Evolutionary conservation across 2,797 vertebrate genomes (phyloP), one percentile per base, ranked within the genome.

Genomic region (Lates japonicus): DNA sequence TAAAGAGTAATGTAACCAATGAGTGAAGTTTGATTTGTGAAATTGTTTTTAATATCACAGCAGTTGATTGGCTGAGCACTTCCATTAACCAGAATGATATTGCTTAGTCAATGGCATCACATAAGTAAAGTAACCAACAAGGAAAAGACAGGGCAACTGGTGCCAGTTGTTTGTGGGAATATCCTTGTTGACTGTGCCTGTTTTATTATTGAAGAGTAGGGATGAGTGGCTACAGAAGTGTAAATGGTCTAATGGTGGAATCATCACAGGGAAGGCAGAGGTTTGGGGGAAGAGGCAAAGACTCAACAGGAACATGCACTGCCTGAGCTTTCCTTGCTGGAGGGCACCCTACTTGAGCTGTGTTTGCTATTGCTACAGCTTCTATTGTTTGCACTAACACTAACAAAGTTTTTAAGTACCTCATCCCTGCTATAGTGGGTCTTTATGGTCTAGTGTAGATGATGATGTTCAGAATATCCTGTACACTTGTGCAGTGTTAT

Each of bases 391-490:
- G 33, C 7, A 4, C 16, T 35, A 17, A 25, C 58, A 58, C 39
- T 51, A 81, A 72, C 54, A 44, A 66, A 58, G n/a, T 3, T 17
- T 66, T 31, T 33, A 54, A 83, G 75, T 60, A 51, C 41, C 58
- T 68, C 41, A 35, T 59, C 48, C 54, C 22, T 46, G 22, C 70
- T 25, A 61, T 55, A 42, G 52, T 35, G 35, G 31, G 42, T 60
- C 68, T 82, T 73, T 63, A 63, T 10, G 19, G 67, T 66, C 9
- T 19, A n/a, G 39, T 78, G 57, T 58, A 76, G 66, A 79, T 70
- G 13, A 59, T 59, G 22, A 78, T 83, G 71, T 33, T 76, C 42
- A 73, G 59, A 84, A 70, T 42, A 73, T 67, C 79, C 46, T 76
- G 64, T 52, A 29, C 44, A 52, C 63, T 54, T 46, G 33, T 59